Evolutionary conservation across 2,797 vertebrate genomes (phyloP).

Genomic region (Rhinophrynus dorsalis): DNA sequence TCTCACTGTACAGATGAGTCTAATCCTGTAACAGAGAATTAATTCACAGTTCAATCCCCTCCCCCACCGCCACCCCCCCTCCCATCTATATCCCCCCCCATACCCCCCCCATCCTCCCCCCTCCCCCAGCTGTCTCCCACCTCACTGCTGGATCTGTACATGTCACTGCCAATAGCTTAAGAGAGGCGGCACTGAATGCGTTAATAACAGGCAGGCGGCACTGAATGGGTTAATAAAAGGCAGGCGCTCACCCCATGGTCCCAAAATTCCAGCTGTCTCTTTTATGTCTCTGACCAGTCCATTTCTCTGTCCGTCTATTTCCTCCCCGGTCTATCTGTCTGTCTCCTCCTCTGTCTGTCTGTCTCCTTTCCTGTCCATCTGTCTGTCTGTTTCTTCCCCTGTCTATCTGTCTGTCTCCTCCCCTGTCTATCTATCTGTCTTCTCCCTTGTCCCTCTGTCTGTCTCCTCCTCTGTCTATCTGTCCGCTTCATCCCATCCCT

Average conservation of each 20-base stretch:
- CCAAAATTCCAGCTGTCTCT: neutral
- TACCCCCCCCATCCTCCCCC: neutral
- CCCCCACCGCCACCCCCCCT: neutral
- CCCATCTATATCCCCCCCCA: neutral
- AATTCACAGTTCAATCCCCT: slow-evolving; percentile 24
- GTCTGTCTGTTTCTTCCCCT: no score
- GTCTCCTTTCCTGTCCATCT: no score
- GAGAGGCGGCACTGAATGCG: neutral
- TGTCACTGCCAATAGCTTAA: no score
- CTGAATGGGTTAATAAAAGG: slow-evolving; percentile 1
- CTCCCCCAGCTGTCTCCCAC: neutral
- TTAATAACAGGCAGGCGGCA: neutral
- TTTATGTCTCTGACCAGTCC: no score
- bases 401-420: no score
- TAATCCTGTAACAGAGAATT: slow-evolving; percentile 32
- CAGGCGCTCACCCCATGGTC: neutral
- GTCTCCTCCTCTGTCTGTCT: no score
- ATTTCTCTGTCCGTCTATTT: no score
- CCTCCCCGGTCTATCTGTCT: no score
- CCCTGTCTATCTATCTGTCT: no score
- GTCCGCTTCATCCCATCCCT: neutral
- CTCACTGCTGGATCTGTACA: neutral
- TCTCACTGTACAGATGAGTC: slow-evolving; percentile 19
- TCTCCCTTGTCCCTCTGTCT: no score
- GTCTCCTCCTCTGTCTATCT: neutral